Evolutionary conservation across 1,140 invertebrate species (phyloP), one percentile per base, ranked within the genome.

Genomic region (Drosophila bipectinata): DNA sequence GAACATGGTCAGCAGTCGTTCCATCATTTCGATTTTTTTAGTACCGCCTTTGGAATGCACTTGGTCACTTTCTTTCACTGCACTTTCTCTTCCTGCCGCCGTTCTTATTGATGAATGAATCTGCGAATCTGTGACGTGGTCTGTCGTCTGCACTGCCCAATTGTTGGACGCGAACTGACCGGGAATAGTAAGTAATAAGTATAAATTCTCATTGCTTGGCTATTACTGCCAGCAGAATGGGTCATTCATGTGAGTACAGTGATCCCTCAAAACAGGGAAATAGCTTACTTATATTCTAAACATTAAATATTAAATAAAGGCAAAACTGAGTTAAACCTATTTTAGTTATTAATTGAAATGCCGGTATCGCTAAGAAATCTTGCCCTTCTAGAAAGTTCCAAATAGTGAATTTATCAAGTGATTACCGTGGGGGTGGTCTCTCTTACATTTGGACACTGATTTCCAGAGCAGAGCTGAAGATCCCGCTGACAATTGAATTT

Each of bases 401-500:
- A 14, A 26, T 6, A 3, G 8, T 24, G 2, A 2, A 0, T 6
- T 39, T 10, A n/a, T 3, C 34, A 34, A 45, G 34, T 4, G 47
- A 26, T 15, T n/a, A 30, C 53, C 32, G 61, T 21, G 49, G 48
- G 44, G 41, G 18, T 26, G 68, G 18, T 39, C 28, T 32, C 26
- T 26, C 66, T 28, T 54, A 32, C 49, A 59, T 51, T 21, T 51
- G 57, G 41, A 52, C 54, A 28, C 61, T 54, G 72, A 84, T 80
- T 77, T 79, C 32, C 61, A 60, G 52, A 41, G 62, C 63, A 34
- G 64, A 53, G 60, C 45, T 47, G 59, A 62, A 62, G 64, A 57
- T 62, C 73, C 66, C 53, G 68, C 49, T 77, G 75, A 88, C 83
- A 87, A 87, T 87, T 87, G 83, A 87, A 87, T 87, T 87, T 87